Evolutionary conservation across 2,797 vertebrate species (phyloP), one percentile per base, ranked within the genome.

Genomic region (Melanotaenia nigrans): DNA sequence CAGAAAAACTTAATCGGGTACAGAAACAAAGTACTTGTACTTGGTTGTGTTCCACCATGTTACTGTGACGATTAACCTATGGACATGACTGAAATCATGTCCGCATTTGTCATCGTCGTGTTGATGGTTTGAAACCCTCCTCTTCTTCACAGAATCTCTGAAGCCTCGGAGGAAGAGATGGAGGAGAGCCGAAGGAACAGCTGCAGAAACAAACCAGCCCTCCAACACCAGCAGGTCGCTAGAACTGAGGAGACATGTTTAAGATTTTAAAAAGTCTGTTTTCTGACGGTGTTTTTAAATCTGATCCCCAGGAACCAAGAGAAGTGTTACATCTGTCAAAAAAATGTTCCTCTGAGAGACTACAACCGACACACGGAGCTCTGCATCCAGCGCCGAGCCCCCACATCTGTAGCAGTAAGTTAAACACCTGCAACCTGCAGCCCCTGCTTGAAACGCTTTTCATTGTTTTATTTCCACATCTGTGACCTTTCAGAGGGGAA

Each of bases 241-340:
- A 13, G 7, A 11, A 24, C 0, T 1, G 5, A 36, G 3, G 9
- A 2, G 36, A 4, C 0, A 0, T 0, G 0, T 20, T 9, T 0
- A 18, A 36, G 58, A 10, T 11, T 0, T 24, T 7, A 3, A 14
- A 3, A 30, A 3, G 36, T 42, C 24, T 0, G 9, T 16, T 18
- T 57, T 60, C 13, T 20, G 9, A 61, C 38, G 1, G 9, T 6
- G 24, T 4, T n/a, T 30, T 14, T 13, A 40, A 20, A 12, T 40
- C 0, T 0, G 3, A 33, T 84, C 89, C 66, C 54, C 86, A 93
- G 95, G 73, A 88, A 92, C 53, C 78, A 35, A 83, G 94, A 98
- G 92, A 97, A 96, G 78, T 98, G 97, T 90, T 97, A 91, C 83
- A 42, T 97, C 72, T 98, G 97, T 89, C 95, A 94, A 83, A 93